Conservation (phyloP, 64 coral and sea anemone genomes). For the Porites australiensis region DNA sequence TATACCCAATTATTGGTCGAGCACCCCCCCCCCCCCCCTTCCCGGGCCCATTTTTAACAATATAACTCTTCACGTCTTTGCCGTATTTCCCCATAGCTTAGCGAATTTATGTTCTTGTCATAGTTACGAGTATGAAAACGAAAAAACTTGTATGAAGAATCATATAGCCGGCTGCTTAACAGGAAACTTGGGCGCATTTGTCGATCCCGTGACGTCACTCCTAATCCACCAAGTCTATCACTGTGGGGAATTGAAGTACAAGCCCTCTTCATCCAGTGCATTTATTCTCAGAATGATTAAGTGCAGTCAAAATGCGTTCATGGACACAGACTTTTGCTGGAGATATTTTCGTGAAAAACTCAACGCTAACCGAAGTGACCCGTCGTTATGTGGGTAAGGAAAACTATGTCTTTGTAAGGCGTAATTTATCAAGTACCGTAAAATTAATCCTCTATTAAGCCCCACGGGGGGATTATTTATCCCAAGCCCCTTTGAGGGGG, state of each 20-base stretch:
- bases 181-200: no score
- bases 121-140: neutral
- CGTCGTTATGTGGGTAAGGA: conserved; percentile 19
- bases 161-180: conserved; percentile 1
- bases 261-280: neutral
- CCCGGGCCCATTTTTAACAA: no score
- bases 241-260: conserved; percentile 13
- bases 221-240: conserved; percentile 22
- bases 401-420: no score
- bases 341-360: conserved; percentile 11
- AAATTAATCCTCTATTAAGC: no score
- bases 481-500: no score
- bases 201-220: neutral
- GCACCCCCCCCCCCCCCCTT: no score
- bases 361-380: conserved; percentile 14
- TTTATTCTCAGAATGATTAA: neutral
- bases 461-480: no score
- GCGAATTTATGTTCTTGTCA: neutral
- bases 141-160: neutral
- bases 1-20: no score
- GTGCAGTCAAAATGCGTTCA: neutral
- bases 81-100: no score
- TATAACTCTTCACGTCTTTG: no score
- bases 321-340: conserved; percentile 36
- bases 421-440: no score